phyloP scores from a whole-genome alignment of 2,888 invertebrate species.

The Synanthedon vespiformis region DNA sequence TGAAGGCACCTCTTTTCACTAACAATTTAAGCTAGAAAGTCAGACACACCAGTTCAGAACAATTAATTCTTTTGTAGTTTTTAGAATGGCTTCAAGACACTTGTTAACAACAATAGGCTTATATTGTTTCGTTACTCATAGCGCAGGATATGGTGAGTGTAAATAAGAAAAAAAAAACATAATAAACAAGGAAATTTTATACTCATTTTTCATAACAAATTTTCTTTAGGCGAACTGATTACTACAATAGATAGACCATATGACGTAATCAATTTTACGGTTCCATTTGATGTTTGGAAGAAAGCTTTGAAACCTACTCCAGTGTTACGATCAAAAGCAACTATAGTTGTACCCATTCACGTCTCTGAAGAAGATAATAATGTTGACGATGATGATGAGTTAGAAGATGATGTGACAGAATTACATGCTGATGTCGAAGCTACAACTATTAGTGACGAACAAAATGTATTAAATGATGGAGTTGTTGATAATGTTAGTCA shows the following conservation, averaged over 20 bases:
- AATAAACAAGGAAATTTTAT: no score
- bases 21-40: slow-evolving; percentile 45
- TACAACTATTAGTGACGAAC: slow-evolving; percentile 5
- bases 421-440: slow-evolving; percentile 12
- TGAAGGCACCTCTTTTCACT: slow-evolving; percentile 34
- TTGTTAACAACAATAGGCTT: slow-evolving; percentile 1
- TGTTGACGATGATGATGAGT: slow-evolving; percentile 15
- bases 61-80: not conserved
- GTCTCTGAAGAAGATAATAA: slow-evolving; percentile 33
- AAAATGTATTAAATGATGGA: slow-evolving; percentile 12
- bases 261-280: slow-evolving; percentile 39
- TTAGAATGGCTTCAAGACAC: not conserved
- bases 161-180: no score
- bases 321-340: slow-evolving; percentile 49
- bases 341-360: slow-evolving; percentile 50
- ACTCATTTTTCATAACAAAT: no score
- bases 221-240: slow-evolving; percentile 19
- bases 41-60: slow-evolving; percentile 23
- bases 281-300: slow-evolving; percentile 42
- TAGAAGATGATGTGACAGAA: slow-evolving; percentile 21
- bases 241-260: slow-evolving; percentile 32
- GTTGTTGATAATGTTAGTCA: slow-evolving; percentile 18
- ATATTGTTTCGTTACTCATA: not conserved
- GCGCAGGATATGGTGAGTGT: no score
- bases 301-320: slow-evolving; percentile 48